Base-by-base conservation (phyloP, 2,797 vertebrate species). In the Danio aesculapii region DNA sequence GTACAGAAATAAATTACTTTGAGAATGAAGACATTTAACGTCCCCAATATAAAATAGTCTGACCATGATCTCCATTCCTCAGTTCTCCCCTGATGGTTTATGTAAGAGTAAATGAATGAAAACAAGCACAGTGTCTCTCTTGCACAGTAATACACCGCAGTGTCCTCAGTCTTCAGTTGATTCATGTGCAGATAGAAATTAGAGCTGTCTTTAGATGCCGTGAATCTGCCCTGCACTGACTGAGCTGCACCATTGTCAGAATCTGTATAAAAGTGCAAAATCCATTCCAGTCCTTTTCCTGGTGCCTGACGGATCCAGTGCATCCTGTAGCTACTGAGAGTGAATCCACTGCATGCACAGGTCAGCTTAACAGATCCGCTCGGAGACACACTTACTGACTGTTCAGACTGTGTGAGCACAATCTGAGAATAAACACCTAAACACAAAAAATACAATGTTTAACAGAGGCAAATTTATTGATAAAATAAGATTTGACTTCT, bases 281-380 rank as follows among this genome's bases (percentile, higher is more conserved):
- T 17, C 81, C 72, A 14, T 47, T 86, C 72, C 0, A 77, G 30
- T 57, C 61, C 47, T 81, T 83, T 83, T 59, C 67, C 83, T 21
- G 66, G 58, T 19, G 49, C n/a, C 59, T 84, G 81, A 2, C 49
- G 43, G 53, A 79, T 71, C 76, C 75, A 82, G 6, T 58, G 0
- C 75, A 82, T 82, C 0, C 1, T 2, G 62, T 11, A n/a, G 44
- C 9, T 0, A 30, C 53, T 39, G 4, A 78, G 0, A 16, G 10
- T 8, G 8, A 80, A 83, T 1, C 81, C 84, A 72, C 81, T 62
- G 6, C 77, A 77, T 11, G 62, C 72, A 69, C 81, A 85, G 50
- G 77, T 81, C 10, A 81, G 47, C 30, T 68, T 76, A 66, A 63
- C 53, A 41, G 70, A 53, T 39, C 47, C 53, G 61, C 73, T 77